These are phyloP conservation scores for Drepana falcataria DNA, from an alignment of 2,888 invertebrate genomes.

Conservation along the genomic window DNA sequence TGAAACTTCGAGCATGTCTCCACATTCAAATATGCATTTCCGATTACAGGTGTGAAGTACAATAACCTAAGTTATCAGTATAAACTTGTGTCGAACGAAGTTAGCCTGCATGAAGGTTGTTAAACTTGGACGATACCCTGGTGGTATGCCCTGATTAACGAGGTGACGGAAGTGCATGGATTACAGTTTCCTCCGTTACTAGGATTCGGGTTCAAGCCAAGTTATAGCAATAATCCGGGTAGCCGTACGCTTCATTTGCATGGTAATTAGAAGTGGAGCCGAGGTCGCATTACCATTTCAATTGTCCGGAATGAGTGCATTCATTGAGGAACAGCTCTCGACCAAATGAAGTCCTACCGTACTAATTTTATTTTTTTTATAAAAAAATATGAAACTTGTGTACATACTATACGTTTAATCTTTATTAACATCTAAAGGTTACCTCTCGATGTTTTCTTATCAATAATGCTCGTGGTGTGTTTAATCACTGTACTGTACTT, in stretches of 20 bases:
- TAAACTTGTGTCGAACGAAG: not conserved
- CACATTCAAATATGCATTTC: not conserved
- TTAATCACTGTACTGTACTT: too few species aligned
- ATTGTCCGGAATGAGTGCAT: slow-evolving; percentile 54
- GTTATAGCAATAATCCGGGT: slow-evolving; percentile 14
- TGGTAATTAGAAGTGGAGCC: slow-evolving; percentile 54
- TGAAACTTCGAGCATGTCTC: not conserved
- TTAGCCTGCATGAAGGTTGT: not conserved
- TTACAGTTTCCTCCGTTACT: slow-evolving; percentile 10
- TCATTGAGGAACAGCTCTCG: slow-evolving; percentile 36
- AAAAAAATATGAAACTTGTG: slow-evolving; percentile 29
- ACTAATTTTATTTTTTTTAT: slow-evolving; percentile 42
- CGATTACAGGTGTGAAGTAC: not conserved
- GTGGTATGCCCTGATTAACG: not conserved
- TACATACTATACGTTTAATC: too few species aligned
- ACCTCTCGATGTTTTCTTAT: too few species aligned
- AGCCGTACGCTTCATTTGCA: slow-evolving; percentile 50
- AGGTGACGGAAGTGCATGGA: not conserved
- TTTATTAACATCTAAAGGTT: too few species aligned
- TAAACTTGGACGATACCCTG: not conserved
- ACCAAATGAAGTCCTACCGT: slow-evolving; percentile 36
- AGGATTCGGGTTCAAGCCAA: slow-evolving; percentile 12
- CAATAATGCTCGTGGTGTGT: too few species aligned
- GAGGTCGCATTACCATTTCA: slow-evolving; percentile 67
- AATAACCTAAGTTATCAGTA: not conserved